Evolutionary conservation across 2,888 invertebrate species (phyloP).

Genomic region (Hanleya hanleyi): DNA sequence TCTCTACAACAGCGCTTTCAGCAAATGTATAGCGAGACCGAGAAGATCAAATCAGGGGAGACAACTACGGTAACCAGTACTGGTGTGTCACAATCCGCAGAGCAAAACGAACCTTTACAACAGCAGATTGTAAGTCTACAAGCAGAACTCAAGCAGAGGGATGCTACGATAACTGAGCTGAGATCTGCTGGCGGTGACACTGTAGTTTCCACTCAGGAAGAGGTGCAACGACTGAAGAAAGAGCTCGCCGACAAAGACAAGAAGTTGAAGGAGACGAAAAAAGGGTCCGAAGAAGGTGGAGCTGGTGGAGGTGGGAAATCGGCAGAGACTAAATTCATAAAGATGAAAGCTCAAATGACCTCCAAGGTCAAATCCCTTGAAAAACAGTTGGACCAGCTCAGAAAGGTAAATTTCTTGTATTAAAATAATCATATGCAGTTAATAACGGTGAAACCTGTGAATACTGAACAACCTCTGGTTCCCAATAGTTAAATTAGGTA

Average conservation of each 20-base stretch:
- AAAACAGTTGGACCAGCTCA: conserved; percentile 75
- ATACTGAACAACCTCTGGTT: too few species aligned
- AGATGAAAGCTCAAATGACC: conserved; percentile 68
- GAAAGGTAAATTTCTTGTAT: conserved; percentile 58
- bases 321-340: conserved; percentile 62
- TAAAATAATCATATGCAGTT: too few species aligned
- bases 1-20: conserved; percentile 62
- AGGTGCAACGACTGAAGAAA: conserved; percentile 80
- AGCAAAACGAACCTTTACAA: background rate
- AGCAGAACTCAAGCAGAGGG: conserved; percentile 18
- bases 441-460: too few species aligned
- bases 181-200: conserved; percentile 76
- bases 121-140: conserved; percentile 29
- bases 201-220: background rate
- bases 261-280: conserved; percentile 61
- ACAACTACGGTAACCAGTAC: conserved; percentile 47
- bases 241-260: conserved; percentile 77
- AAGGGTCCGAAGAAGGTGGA: conserved; percentile 24
- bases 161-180: conserved; percentile 12
- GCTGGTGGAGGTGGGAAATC: conserved; percentile 38
- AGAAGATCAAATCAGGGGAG: conserved; percentile 12
- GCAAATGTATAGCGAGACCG: conserved; percentile 48
- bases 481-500: too few species aligned
- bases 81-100: too few species aligned
- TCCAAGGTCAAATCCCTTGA: conserved; percentile 69